Evolutionary conservation across 2,888 invertebrate genomes (phyloP).

Genomic region (Molanna angustata): DNA sequence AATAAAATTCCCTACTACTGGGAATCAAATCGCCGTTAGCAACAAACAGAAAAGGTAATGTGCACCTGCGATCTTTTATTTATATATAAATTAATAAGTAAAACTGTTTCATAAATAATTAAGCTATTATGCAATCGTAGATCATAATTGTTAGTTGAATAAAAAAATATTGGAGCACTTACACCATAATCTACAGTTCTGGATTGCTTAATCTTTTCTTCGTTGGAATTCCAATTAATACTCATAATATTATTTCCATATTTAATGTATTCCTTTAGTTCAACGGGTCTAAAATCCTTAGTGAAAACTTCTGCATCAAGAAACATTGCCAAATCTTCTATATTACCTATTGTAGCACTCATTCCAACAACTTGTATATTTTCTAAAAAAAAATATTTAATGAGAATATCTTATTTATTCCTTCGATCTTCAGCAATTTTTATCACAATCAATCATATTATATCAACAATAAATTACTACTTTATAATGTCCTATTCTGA

Average conservation of each 20-base stretch:
- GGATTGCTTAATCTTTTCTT: constrained; percentile 53
- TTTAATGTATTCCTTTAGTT: constrained; percentile 80
- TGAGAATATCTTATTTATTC: not conserved
- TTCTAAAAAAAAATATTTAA: constrained; percentile 42
- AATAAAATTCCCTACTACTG: no score
- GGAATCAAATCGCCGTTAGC: no score
- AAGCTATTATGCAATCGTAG: no score
- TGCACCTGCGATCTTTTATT: no score
- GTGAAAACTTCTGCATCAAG: constrained; percentile 78
- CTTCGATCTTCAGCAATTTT: no score
- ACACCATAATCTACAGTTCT: constrained; percentile 54
- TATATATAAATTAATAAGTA: no score
- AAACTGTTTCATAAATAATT: no score
- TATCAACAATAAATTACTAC: no score
- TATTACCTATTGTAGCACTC: constrained; percentile 96
- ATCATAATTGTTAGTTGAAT: no score
- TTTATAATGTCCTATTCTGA: no score
- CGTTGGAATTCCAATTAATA: constrained; percentile 50
- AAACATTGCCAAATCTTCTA: constrained; percentile 76
- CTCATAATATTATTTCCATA: constrained; percentile 59
- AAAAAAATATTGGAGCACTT: constrained; percentile 34
- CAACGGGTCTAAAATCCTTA: constrained; percentile 85
- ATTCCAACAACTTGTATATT: constrained; percentile 88
- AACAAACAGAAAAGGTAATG: no score
- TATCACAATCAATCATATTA: no score